Evolutionary conservation across 2,113 vertebrate genomes (phyloP).

Genomic region (Rhabdornis inornatus): DNA sequence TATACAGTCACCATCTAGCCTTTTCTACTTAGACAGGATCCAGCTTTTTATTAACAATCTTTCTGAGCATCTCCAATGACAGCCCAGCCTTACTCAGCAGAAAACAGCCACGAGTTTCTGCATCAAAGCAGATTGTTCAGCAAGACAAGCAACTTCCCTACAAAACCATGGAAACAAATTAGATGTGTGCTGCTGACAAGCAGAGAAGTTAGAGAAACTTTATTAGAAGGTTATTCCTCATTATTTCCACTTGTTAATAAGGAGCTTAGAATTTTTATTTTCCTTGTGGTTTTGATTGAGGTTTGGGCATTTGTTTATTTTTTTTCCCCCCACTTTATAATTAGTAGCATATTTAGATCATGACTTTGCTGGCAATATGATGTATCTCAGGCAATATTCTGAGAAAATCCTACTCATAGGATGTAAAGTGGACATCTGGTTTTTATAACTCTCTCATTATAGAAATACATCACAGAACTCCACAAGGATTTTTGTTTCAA

Average conservation of each 20-base stretch:
- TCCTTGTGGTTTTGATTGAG: background rate
- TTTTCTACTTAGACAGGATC: background rate
- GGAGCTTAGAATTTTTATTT: background rate
- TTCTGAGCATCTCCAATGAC: background rate
- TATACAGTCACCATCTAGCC: background rate
- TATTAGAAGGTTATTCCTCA: background rate
- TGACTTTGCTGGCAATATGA: background rate
- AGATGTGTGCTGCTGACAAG: background rate
- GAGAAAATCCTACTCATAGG: background rate
- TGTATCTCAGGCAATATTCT: background rate
- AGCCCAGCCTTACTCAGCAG: background rate
- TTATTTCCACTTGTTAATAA: background rate
- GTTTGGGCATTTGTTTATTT: background rate
- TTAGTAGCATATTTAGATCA: background rate
- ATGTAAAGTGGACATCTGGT: background rate
- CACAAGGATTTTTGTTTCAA: background rate
- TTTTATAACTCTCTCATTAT: background rate
- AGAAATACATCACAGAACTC: background rate
- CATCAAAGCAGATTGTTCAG: conserved; percentile 6
- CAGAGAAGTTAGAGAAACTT: background rate
- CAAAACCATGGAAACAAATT: conserved; percentile 7
- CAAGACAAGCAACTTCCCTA: conserved; percentile 25
- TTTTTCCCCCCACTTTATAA: rapidly evolving
- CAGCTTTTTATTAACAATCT: background rate
- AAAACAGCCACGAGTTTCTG: background rate